These are phyloP conservation scores for Cataglyphis cursor DNA, from an alignment of 2,888 invertebrate species.

Conservation along the genomic window DNA sequence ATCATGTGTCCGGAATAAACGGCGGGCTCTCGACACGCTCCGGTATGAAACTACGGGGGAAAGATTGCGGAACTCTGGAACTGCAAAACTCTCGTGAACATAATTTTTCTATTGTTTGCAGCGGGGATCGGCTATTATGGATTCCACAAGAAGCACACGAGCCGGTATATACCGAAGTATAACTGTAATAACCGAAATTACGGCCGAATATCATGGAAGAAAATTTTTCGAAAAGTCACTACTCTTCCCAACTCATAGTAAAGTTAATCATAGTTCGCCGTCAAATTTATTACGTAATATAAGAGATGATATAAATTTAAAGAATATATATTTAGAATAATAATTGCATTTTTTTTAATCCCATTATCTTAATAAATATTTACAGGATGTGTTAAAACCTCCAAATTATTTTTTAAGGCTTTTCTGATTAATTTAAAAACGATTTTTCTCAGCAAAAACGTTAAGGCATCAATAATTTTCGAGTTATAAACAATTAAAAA, in stretches of 20 bases:
- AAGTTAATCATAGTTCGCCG: background rate
- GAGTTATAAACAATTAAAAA: background rate
- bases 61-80: conserved; percentile 82
- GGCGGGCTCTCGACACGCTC: conserved; percentile 70
- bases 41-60: conserved; percentile 75
- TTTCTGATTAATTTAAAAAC: background rate
- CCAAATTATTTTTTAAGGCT: background rate
- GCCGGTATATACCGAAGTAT: conserved; percentile 69
- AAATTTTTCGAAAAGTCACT: conserved; percentile 36
- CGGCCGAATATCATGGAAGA: conserved; percentile 73
- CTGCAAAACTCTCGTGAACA: conserved; percentile 84
- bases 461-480: background rate
- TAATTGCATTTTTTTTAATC: background rate
- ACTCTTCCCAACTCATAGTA: background rate
- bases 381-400: background rate
- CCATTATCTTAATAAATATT: background rate
- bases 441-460: background rate
- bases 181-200: conserved; percentile 80
- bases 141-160: conserved; percentile 76
- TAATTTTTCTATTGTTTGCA: conserved; percentile 86
- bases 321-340: background rate
- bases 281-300: conserved; percentile 26
- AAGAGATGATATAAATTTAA: background rate
- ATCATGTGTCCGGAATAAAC: conserved; percentile 82
- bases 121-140: conserved; percentile 73